phyloP scores from a whole-genome alignment of 2,888 invertebrate genomes.

The Eupithecia pulchellata region DNA sequence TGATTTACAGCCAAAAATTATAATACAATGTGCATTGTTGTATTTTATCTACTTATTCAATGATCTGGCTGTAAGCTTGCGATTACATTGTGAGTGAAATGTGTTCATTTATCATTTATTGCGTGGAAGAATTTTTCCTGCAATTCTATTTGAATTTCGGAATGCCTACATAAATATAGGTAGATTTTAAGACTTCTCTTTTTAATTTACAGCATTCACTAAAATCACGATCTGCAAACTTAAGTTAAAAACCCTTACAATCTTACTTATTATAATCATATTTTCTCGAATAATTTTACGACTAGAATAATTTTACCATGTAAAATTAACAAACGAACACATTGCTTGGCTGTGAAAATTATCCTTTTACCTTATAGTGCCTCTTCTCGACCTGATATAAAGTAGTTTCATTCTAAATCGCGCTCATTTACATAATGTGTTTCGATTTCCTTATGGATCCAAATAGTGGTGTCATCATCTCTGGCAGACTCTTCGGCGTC shows the following conservation, averaged over 20 bases:
- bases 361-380: slow-evolving; percentile 48
- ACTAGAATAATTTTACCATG: not conserved
- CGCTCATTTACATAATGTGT: slow-evolving; percentile 59
- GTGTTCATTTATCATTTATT: slow-evolving; percentile 52
- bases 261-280: not conserved
- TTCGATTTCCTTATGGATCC: slow-evolving; percentile 52
- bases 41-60: slow-evolving; percentile 67
- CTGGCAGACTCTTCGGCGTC: slow-evolving; percentile 67
- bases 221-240: not conserved
- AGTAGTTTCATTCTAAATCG: slow-evolving; percentile 46
- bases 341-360: slow-evolving; percentile 33
- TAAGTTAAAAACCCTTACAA: no score
- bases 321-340: slow-evolving; percentile 3
- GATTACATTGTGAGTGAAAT: slow-evolving; percentile 52
- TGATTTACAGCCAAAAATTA: slow-evolving; percentile 73
- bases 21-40: slow-evolving; percentile 72
- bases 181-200: not conserved
- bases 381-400: slow-evolving; percentile 46
- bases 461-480: slow-evolving; percentile 62
- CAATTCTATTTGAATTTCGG: not conserved
- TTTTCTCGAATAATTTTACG: not conserved
- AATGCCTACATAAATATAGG: not conserved
- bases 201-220: not conserved
- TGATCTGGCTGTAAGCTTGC: slow-evolving; percentile 59
- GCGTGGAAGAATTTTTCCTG: slow-evolving; percentile 18